A percentile compares a stretch with the other conserved stretches of the same genome.
phyloP scores from a whole-genome alignment of 2,797 vertebrate species.

The Onychomys torridus region DNA sequence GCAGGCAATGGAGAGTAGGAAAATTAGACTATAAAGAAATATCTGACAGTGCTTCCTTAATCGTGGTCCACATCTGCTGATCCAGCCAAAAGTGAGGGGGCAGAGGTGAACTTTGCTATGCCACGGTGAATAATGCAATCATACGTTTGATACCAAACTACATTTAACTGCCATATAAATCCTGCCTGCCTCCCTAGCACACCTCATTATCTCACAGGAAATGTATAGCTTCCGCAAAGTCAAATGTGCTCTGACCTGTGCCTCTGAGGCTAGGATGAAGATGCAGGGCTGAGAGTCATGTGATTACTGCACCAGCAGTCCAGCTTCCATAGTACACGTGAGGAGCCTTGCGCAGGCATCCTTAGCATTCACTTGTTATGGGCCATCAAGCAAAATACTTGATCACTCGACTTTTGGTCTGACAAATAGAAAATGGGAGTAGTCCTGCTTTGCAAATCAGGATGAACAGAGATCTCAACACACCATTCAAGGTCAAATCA shows the following conservation, averaged over 20 bases:
- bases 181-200: constrained; percentile 76
- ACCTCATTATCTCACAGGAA: constrained; percentile 85
- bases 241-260: constrained; percentile 48
- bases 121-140: constrained; percentile 84
- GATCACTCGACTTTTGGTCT: neutral
- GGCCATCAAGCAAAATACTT: neutral
- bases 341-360: neutral
- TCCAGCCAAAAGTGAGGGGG: constrained; percentile 82
- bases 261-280: constrained; percentile 38
- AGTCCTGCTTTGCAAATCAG: constrained; percentile 23
- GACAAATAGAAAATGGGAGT: constrained; percentile 28
- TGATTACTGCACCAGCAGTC: neutral
- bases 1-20: constrained; percentile 72
- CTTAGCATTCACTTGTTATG: neutral
- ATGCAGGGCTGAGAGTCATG: neutral
- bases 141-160: constrained; percentile 81
- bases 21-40: constrained; percentile 87
- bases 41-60: constrained; percentile 86
- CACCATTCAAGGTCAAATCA: constrained; percentile 40
- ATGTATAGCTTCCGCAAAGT: constrained; percentile 81
- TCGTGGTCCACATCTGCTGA: constrained; percentile 84
- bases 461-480: neutral
- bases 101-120: constrained; percentile 86
- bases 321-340: neutral
- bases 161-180: constrained; percentile 82